These are phyloP conservation scores for Lacanobia wlatinum DNA, from an alignment of 2,888 invertebrate genomes.

Conservation along the genomic window DNA sequence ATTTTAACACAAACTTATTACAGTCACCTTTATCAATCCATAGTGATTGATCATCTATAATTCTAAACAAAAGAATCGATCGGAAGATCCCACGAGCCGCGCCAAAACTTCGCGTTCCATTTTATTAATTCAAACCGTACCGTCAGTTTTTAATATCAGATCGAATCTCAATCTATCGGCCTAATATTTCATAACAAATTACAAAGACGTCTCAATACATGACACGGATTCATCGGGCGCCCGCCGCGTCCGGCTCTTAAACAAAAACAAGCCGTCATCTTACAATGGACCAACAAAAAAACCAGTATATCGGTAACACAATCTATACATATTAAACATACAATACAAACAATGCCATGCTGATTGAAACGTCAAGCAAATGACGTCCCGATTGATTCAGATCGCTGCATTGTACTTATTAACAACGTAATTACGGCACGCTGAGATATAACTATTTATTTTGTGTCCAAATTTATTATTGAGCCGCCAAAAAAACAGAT, in stretches of 20 bases:
- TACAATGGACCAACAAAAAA: conserved; percentile 81
- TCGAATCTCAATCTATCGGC: conserved; percentile 69
- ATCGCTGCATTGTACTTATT: conserved; percentile 87
- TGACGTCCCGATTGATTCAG: conserved; percentile 88
- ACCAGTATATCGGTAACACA: conserved; percentile 89
- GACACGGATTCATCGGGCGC: conserved; percentile 73
- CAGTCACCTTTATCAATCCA: not conserved
- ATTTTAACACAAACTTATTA: conserved; percentile 27
- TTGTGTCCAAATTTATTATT: conserved; percentile 87
- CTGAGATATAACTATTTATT: conserved; percentile 88
- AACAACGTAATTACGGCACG: conserved; percentile 89
- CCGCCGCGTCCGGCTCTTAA: conserved; percentile 71
- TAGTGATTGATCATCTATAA: conserved; percentile 30
- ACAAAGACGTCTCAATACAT: conserved; percentile 81
- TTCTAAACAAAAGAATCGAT: conserved; percentile 16
- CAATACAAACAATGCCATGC: conserved; percentile 90
- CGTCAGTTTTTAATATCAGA: conserved; percentile 60
- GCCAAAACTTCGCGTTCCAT: conserved; percentile 60
- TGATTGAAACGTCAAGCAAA: conserved; percentile 90
- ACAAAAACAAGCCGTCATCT: conserved; percentile 82
- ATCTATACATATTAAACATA: conserved; percentile 89
- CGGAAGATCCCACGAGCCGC: conserved; percentile 27
- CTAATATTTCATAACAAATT: conserved; percentile 84
- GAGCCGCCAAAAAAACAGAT: conserved; percentile 84
- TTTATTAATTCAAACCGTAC: conserved; percentile 52